Evolutionary conservation across 2,888 invertebrate genomes (phyloP).

Genomic region (Colletes collaris): DNA sequence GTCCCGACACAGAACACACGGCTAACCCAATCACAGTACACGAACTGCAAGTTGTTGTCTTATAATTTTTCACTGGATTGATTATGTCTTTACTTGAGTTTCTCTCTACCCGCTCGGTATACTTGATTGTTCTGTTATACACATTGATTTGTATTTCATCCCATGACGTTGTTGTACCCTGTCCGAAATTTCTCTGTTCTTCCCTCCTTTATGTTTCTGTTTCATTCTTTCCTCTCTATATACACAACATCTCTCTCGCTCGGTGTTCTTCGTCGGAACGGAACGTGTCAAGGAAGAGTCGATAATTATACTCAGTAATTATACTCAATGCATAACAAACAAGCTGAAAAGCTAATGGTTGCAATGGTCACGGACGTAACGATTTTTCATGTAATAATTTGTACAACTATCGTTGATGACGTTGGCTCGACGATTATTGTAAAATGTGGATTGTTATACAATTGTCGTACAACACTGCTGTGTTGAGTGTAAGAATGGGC

Average conservation of each 20-base stretch:
- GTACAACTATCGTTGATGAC: too few relatives aligned
- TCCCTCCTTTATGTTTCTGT: conserved; percentile 45
- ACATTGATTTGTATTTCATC: conserved; percentile 75
- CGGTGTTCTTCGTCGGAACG: conserved; percentile 6
- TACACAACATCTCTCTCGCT: conserved; percentile 39
- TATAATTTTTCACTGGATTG: conserved; percentile 72
- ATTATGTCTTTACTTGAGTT: conserved; percentile 75
- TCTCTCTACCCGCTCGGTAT: conserved; percentile 85
- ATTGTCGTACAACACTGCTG: too few relatives aligned
- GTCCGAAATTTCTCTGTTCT: conserved; percentile 33
- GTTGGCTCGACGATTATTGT: too few relatives aligned
- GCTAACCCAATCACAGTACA: conserved; percentile 43
- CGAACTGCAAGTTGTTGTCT: conserved; percentile 67
- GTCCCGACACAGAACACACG: conserved; percentile 39
- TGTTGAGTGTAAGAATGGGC: too few relatives aligned
- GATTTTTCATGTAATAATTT: too few relatives aligned
- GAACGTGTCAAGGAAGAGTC: background rate
- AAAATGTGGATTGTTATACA: too few relatives aligned
- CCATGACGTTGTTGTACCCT: conserved; percentile 68
- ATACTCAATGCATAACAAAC: conserved; percentile 68
- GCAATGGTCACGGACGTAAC: too few relatives aligned
- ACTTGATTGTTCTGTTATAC: conserved; percentile 75
- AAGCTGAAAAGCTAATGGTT: background rate
- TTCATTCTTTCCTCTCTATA: conserved; percentile 24
- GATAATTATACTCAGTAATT: conserved; percentile 67